Evolutionary conservation across 2,888 invertebrate species (phyloP).

Genomic region (Yponomeuta evonymella): DNA sequence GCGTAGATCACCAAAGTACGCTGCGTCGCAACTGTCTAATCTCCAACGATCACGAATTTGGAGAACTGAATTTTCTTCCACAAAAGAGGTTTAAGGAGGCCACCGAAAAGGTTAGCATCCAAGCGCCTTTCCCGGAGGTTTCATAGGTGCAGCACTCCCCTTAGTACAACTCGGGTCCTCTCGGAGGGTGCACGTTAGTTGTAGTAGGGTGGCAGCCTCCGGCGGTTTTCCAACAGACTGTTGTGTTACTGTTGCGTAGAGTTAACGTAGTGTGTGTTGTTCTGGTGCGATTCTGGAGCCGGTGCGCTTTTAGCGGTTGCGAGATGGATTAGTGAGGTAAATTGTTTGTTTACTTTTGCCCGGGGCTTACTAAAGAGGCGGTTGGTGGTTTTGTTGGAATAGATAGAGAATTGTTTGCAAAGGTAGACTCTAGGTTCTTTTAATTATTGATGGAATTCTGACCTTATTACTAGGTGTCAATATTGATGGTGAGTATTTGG

Average conservation of each 20-base stretch:
- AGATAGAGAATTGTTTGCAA: background rate
- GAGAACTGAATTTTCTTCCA: background rate
- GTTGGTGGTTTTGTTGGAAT: background rate
- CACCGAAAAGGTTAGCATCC: background rate
- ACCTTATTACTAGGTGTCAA: no score
- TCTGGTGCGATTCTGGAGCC: background rate
- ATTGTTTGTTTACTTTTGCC: constrained; percentile 8
- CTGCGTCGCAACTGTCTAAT: background rate
- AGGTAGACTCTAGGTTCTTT: no score
- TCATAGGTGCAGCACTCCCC: constrained; percentile 44
- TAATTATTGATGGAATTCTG: no score
- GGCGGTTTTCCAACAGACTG: constrained; percentile 10
- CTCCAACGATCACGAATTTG: background rate
- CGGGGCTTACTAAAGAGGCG: background rate
- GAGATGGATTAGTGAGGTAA: constrained; percentile 11
- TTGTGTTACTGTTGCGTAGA: background rate
- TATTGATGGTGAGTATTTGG: no score
- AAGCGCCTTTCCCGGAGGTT: background rate
- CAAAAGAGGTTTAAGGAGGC: background rate
- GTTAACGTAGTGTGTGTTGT: constrained; percentile 4
- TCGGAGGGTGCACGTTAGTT: constrained; percentile 40
- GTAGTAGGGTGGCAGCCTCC: background rate
- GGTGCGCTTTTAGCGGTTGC: constrained; percentile 4
- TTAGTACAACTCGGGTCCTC: constrained; percentile 50
- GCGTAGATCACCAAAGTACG: background rate